A percentile compares a stretch with the other conserved stretches of the same genome.
Evolutionary conservation across 2,113 vertebrate genomes (phyloP).

Genomic region (Lethenteron reissneri): DNA sequence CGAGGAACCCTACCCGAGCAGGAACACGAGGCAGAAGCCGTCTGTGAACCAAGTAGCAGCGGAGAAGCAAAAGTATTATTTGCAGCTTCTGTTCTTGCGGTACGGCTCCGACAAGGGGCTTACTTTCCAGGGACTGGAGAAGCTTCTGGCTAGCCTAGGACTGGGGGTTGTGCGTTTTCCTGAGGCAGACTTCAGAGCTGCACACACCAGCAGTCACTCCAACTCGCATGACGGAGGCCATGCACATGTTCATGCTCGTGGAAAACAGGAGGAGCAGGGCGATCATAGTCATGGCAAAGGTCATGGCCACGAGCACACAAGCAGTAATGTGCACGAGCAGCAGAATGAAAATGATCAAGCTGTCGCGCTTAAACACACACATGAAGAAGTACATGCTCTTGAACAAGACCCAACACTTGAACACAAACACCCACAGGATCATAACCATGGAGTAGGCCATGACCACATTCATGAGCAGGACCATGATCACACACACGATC

Average conservation of each 20-base stretch:
- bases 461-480: constrained; percentile 25
- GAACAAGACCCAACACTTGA: not conserved
- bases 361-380: constrained; percentile 23
- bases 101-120: constrained; percentile 61
- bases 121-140: constrained; percentile 67
- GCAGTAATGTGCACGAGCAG: constrained; percentile 26
- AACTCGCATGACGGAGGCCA: constrained; percentile 24
- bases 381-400: constrained; percentile 16
- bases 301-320: constrained; percentile 27
- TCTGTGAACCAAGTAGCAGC: constrained; percentile 19
- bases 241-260: constrained; percentile 15
- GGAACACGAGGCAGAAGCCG: constrained; percentile 14
- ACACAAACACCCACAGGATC: constrained; percentile 18
- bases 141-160: constrained; percentile 57
- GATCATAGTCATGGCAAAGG: constrained; percentile 22
- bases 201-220: constrained; percentile 44
- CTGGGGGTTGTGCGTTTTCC: constrained; percentile 66
- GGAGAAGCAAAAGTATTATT: constrained; percentile 51
- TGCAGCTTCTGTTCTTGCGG: constrained; percentile 61
- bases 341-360: constrained; percentile 26
- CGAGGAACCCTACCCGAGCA: constrained; percentile 27
- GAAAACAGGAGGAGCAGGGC: constrained; percentile 14
- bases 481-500: not conserved
- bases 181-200: constrained; percentile 55
- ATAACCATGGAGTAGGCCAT: constrained; percentile 14